A percentile compares a stretch with the other conserved stretches of the same genome.
phyloP scores from a whole-genome alignment of 2,888 invertebrate species.

The Gastrophysa polygoni region DNA sequence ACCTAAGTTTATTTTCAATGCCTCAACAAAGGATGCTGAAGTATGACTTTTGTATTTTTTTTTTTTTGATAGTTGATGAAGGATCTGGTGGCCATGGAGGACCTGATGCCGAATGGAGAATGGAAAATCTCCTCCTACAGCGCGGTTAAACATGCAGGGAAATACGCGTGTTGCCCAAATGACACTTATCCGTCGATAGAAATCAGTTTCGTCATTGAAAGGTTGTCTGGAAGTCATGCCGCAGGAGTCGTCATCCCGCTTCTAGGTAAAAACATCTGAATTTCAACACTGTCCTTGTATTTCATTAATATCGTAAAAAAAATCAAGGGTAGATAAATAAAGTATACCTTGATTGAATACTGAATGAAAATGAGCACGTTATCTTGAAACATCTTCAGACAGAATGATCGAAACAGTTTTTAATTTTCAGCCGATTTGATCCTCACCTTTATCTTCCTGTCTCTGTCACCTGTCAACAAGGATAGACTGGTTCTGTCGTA shows the following conservation, averaged over 20 bases:
- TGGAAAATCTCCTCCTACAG: conserved; percentile 64
- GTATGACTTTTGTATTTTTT: neutral
- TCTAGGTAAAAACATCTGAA: conserved; percentile 53
- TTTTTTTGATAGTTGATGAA: conserved; percentile 22
- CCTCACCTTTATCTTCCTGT: conserved; percentile 64
- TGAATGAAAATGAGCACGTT: too few species aligned
- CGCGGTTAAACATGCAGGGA: conserved; percentile 59
- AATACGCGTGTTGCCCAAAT: conserved; percentile 63
- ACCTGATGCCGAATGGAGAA: conserved; percentile 63
- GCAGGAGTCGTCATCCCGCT: conserved; percentile 65
- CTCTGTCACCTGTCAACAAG: conserved; percentile 64
- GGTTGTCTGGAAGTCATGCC: conserved; percentile 65
- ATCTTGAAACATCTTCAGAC: too few species aligned
- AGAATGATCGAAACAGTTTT: conserved; percentile 5
- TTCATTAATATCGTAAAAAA: too few species aligned
- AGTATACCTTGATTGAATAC: too few species aligned
- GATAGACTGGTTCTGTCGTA: conserved; percentile 64
- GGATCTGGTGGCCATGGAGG: conserved; percentile 48
- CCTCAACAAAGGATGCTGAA: too few species aligned
- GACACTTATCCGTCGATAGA: conserved; percentile 67
- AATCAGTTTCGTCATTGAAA: conserved; percentile 63
- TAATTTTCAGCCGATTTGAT: conserved; percentile 60
- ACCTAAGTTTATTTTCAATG: too few species aligned
- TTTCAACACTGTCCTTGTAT: too few species aligned
- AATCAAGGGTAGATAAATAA: too few species aligned